Percentiles rank a stretch among this genome's conserved stretches.
phyloP scores from a whole-genome alignment of 2,888 invertebrate genomes.

The Aradus depressus region DNA sequence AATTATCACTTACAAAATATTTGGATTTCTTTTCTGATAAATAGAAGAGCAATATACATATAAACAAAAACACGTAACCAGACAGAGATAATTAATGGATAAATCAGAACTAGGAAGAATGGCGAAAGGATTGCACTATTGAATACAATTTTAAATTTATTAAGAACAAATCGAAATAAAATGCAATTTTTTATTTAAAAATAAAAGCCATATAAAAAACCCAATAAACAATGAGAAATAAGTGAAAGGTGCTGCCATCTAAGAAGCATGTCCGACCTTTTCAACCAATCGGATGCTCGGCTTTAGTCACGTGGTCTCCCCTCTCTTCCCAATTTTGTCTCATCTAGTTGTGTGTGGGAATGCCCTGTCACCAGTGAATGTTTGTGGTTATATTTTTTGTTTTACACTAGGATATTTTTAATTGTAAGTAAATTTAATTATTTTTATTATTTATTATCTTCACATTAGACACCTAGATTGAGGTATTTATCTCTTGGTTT shows the following conservation, averaged over 20 bases:
- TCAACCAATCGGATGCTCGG: conserved; percentile 20
- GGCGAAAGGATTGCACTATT: too few relatives aligned
- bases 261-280: conserved; percentile 1
- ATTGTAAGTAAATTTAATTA: conserved; percentile 19
- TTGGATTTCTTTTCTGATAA: too few relatives aligned
- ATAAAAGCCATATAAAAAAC: conserved; percentile 1
- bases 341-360: conserved; percentile 28
- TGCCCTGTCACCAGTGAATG: conserved; percentile 31
- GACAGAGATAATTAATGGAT: too few relatives aligned
- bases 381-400: conserved; percentile 26
- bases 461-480: neutral
- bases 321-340: conserved; percentile 7
- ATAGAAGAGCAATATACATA: too few relatives aligned
- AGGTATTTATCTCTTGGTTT: neutral
- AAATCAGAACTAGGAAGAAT: too few relatives aligned
- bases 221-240: conserved; percentile 10
- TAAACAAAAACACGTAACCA: too few relatives aligned
- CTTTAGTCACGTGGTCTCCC: conserved; percentile 24
- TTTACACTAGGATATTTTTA: conserved; percentile 18
- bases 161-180: too few relatives aligned
- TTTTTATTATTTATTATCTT: neutral
- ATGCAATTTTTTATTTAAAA: neutral
- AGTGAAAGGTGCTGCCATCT: conserved; percentile 21
- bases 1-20: too few relatives aligned
- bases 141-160: too few relatives aligned